Base-by-base conservation (phyloP, 2,797 vertebrate species). In the Channallabes apus region DNA sequence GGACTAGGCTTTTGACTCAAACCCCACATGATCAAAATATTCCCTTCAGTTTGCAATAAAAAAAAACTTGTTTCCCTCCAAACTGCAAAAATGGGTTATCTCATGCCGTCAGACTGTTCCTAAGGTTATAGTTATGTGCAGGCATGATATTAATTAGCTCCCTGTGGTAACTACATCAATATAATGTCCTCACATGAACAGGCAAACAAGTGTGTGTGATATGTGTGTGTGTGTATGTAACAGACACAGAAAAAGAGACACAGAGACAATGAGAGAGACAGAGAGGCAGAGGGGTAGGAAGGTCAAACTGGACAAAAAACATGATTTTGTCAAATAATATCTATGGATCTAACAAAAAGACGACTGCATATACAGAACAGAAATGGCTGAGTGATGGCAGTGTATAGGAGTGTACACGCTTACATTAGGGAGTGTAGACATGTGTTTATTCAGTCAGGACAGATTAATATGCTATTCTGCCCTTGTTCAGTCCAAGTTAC, bases 211-310 rank as follows among this genome's bases (percentile, higher is more conserved):
- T 18, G 15, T 67, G 65, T 68, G 27, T 35, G 65, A 35, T 35
- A 29, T 68, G 65, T 77, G 51, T 59, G 51, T 77, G 75, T 75
- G 72, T 73, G 69, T 75, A 72, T 38, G 18, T 22, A 69, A 69
- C 20, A 20, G 29, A 68, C 29, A 68, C 38, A 17, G 24, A 75
- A 75, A 54, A 72, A 87, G 61, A 61, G 58, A 24, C 18, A 80
- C 56, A 71, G 32, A 27, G 67, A 82, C 18, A 71, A 1, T 58
- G 73, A 76, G 18, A 77, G 41, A 82, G 64, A 56, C 22, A 79
- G 22, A 62, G 14, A 79, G 77, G 2, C 17, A 5, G 35, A 80
- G 29, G 76, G 17, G 38, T 24, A 29, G 35, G 24, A 41, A 69
- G 75, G 54, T 84, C 22, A 29, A 69, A 41, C 14, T 72, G 38